Conservation (phyloP, 1,140 invertebrate species). For the Anoplophora glabripennis region DNA sequence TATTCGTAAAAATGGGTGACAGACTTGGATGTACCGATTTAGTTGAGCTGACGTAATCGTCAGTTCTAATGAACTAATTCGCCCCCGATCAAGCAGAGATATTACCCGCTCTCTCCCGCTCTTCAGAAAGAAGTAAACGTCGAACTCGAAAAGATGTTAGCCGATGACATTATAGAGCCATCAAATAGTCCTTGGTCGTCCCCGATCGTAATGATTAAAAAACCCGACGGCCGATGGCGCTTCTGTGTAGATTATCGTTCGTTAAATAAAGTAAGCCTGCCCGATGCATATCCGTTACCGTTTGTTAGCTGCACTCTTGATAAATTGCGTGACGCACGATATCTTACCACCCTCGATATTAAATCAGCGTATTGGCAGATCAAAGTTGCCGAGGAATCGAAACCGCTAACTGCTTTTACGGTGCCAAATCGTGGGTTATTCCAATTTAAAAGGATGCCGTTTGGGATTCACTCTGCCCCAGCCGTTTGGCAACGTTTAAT, state of each 20-base stretch:
- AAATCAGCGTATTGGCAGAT: constrained; percentile 49
- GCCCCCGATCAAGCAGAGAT: constrained; percentile 5
- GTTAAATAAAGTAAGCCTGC: constrained; percentile 11
- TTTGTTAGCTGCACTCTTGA: constrained; percentile 31
- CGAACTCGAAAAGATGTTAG: constrained; percentile 30
- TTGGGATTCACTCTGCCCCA: constrained; percentile 48
- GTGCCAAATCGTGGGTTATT: constrained; percentile 33
- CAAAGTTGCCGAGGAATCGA: constrained; percentile 38
- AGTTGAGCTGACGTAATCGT: neutral
- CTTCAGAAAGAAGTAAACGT: constrained; percentile 9
- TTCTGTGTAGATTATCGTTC: constrained; percentile 36
- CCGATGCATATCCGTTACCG: constrained; percentile 11
- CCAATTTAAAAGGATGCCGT: constrained; percentile 21
- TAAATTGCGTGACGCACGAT: constrained; percentile 34
- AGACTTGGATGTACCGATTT: constrained; percentile 3
- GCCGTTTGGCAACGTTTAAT: constrained; percentile 26
- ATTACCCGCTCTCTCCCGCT: constrained; percentile 9
- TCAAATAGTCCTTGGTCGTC: constrained; percentile 44
- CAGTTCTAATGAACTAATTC: neutral
- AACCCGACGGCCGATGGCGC: constrained; percentile 44
- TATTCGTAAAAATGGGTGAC: neutral
- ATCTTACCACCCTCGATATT: constrained; percentile 38
- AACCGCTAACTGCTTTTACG: constrained; percentile 49
- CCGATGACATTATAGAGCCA: constrained; percentile 28
- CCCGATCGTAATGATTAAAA: constrained; percentile 51